These are phyloP conservation scores for Suricata suricatta DNA, from an alignment of 2,113 vertebrate genomes.

Conservation along the genomic window DNA sequence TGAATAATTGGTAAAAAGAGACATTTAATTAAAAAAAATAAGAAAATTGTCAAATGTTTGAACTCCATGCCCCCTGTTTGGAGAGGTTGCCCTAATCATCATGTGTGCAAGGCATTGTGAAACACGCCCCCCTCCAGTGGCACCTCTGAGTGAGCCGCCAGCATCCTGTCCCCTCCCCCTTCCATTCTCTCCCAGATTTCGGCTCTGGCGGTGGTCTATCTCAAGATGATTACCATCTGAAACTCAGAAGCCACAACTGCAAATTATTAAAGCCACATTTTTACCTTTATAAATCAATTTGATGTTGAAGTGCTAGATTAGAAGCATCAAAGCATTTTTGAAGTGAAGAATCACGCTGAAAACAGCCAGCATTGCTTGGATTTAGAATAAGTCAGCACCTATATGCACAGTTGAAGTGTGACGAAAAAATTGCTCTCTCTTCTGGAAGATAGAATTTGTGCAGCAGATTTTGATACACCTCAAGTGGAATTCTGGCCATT, in stretches of 20 bases:
- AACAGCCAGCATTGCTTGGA: neutral
- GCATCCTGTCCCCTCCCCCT: neutral
- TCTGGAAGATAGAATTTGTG: neutral
- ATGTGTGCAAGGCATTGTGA: too few relatives aligned
- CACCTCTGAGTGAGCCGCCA: neutral
- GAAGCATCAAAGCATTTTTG: constrained; percentile 23
- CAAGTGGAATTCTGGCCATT: neutral
- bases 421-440: neutral
- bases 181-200: neutral
- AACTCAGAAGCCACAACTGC: constrained; percentile 7
- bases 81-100: neutral
- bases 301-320: constrained; percentile 34
- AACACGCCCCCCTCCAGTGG: rapidly evolving
- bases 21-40: neutral
- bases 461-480: neutral
- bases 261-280: constrained; percentile 26
- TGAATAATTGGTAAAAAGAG: neutral
- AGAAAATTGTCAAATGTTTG: neutral
- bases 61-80: neutral
- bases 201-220: constrained; percentile 22
- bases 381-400: constrained; percentile 20
- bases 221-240: neutral
- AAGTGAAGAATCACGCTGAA: constrained; percentile 18
- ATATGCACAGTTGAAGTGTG: neutral
- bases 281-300: constrained; percentile 33